Evolutionary conservation across 2,113 vertebrate genomes (phyloP).

Genomic region (Mus musculus): DNA sequence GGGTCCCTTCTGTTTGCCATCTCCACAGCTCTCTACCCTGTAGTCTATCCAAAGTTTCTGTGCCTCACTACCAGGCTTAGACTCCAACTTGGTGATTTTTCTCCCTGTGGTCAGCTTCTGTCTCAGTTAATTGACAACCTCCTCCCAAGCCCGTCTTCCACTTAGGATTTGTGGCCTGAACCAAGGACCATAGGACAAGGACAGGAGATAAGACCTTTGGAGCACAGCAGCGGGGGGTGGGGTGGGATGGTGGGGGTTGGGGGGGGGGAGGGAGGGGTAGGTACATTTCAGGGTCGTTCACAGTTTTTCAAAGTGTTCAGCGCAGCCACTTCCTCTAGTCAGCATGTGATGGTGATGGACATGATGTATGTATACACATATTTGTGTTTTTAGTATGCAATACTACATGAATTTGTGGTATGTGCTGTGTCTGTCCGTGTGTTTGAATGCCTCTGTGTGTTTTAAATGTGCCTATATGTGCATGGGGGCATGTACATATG

Average conservation of each 20-base stretch:
- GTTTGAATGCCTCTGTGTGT: neutral
- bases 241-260: too few relatives aligned
- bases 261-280: neutral
- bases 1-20: neutral
- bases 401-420: too few relatives aligned
- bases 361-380: neutral
- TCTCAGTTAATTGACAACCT: constrained; percentile 80
- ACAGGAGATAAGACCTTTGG: neutral
- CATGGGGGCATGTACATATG: neutral
- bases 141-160: constrained; percentile 79
- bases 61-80: constrained; percentile 72
- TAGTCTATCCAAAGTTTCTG: neutral
- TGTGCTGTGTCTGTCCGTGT: too few relatives aligned
- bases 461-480: neutral
- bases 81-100: constrained; percentile 84
- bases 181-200: neutral
- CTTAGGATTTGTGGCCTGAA: neutral
- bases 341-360: too few relatives aligned
- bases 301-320: neutral
- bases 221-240: too few relatives aligned
- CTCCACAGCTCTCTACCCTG: neutral
- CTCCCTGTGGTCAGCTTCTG: constrained; percentile 84
- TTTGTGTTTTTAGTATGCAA: neutral
- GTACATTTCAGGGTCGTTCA: neutral
- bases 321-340: neutral